These are phyloP conservation scores for Drosophila subpulchrella DNA, from an alignment of 1,140 invertebrate genomes.

Conservation along the genomic window DNA sequence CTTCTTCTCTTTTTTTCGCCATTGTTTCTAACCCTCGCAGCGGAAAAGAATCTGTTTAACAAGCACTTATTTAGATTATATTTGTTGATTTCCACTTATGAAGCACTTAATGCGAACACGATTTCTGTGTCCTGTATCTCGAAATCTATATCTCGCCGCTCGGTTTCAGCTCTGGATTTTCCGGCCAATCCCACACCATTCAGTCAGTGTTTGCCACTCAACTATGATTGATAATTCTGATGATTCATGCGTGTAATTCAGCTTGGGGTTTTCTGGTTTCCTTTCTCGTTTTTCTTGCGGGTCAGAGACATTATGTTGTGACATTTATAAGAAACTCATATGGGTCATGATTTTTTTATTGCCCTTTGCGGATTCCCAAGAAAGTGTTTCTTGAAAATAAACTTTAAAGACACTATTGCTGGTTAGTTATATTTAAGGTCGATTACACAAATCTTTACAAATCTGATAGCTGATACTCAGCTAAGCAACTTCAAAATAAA, in stretches of 20 bases:
- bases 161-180: constrained; percentile 20
- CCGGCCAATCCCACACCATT: neutral
- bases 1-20: constrained; percentile 16
- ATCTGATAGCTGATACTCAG: too few relatives aligned
- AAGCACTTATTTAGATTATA: constrained; percentile 82
- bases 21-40: constrained; percentile 16
- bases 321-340: constrained; percentile 41
- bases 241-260: constrained; percentile 78
- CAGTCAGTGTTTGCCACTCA: constrained; percentile 65
- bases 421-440: neutral
- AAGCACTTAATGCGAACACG: constrained; percentile 68
- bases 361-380: constrained; percentile 1
- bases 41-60: constrained; percentile 69
- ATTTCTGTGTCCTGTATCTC: constrained; percentile 18
- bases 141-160: constrained; percentile 22
- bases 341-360: constrained; percentile 29
- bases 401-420: neutral
- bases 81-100: constrained; percentile 82
- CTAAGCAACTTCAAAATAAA: too few relatives aligned
- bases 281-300: constrained; percentile 2
- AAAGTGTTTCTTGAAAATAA: neutral
- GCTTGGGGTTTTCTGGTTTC: constrained; percentile 39
- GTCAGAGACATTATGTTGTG: constrained; percentile 38
- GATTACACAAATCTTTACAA: too few relatives aligned
- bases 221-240: constrained; percentile 80